Percentiles rank a stretch among this genome's conserved stretches.
phyloP scores from a whole-genome alignment of 2,113 vertebrate genomes.

The Apteryx mantelli region DNA sequence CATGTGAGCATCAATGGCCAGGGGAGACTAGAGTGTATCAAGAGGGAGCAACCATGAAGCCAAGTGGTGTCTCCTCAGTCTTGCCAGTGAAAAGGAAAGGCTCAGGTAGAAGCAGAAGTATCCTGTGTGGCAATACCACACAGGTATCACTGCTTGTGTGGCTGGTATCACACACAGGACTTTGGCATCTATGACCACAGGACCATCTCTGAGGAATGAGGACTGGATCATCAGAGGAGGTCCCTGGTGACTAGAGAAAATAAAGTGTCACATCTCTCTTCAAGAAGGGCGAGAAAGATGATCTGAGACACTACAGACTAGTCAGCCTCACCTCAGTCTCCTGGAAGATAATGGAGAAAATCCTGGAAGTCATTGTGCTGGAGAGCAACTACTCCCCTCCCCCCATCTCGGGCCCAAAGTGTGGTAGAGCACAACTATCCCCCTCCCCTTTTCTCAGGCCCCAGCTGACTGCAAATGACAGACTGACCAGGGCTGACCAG shows the following conservation, averaged over 20 bases:
- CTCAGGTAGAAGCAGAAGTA: not conserved
- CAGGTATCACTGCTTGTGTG: too few relatives aligned
- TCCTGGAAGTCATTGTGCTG: not conserved
- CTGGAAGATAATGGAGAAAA: not conserved
- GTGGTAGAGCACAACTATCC: too few relatives aligned
- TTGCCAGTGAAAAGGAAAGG: not conserved
- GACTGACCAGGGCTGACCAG: too few relatives aligned
- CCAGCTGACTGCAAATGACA: too few relatives aligned
- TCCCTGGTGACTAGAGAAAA: not conserved
- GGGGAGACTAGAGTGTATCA: fast-evolving
- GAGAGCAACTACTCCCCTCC: too few relatives aligned
- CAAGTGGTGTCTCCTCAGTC: not conserved
- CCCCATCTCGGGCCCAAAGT: too few relatives aligned
- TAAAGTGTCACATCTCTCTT: not conserved
- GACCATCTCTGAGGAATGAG: not conserved
- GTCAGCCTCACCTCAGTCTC: not conserved
- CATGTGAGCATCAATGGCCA: not conserved
- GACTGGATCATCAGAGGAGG: not conserved
- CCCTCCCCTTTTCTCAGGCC: too few relatives aligned
- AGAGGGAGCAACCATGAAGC: fast-evolving
- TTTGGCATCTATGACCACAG: fast-evolving
- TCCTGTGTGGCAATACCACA: not conserved
- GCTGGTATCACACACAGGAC: not conserved
- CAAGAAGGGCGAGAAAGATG: not conserved
- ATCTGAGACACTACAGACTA: not conserved